Evolutionary conservation across 1,140 invertebrate species (phyloP).

Genomic region (Oscheius sp.): DNA sequence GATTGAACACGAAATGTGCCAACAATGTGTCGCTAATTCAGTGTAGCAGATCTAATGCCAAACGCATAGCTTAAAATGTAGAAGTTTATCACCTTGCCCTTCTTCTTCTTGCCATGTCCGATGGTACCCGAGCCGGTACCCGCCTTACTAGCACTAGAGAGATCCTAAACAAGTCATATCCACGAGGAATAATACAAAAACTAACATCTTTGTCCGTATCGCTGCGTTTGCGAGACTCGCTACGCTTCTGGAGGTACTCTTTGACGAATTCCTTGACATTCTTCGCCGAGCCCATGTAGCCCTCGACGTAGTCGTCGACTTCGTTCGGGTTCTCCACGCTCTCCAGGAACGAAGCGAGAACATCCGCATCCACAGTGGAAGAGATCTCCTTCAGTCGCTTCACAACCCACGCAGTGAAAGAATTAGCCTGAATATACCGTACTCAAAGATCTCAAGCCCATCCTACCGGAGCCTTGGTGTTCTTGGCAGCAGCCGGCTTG

Average conservation of each 20-base stretch:
- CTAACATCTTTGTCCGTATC: slow-evolving; percentile 33
- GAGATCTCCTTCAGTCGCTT: slow-evolving; percentile 18
- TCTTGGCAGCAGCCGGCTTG: background rate
- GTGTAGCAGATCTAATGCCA: too few relatives aligned
- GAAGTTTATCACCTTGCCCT: slow-evolving; percentile 9
- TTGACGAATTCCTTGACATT: slow-evolving; percentile 34
- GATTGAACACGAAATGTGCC: too few relatives aligned
- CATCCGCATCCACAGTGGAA: slow-evolving; percentile 30
- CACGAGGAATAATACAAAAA: background rate
- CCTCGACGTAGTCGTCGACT: slow-evolving; percentile 41
- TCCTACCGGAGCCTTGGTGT: background rate
- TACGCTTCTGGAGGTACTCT: slow-evolving; percentile 33
- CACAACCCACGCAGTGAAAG: slow-evolving; percentile 19
- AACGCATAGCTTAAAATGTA: background rate
- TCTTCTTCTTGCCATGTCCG: slow-evolving; percentile 39
- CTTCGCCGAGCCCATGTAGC: slow-evolving; percentile 29
- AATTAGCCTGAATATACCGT: slow-evolving; percentile 3
- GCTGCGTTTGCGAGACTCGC: slow-evolving; percentile 18
- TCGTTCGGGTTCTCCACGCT: slow-evolving; percentile 29
- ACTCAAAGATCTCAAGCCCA: slow-evolving; percentile 22
- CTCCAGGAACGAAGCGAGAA: slow-evolving; percentile 28
- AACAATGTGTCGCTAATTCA: too few relatives aligned
- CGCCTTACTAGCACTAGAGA: slow-evolving; percentile 27
- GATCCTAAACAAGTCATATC: slow-evolving; percentile 28
- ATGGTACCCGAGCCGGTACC: background rate